Conservation (phyloP, 2,113 vertebrate genomes). For the Stercorarius parasiticus region DNA sequence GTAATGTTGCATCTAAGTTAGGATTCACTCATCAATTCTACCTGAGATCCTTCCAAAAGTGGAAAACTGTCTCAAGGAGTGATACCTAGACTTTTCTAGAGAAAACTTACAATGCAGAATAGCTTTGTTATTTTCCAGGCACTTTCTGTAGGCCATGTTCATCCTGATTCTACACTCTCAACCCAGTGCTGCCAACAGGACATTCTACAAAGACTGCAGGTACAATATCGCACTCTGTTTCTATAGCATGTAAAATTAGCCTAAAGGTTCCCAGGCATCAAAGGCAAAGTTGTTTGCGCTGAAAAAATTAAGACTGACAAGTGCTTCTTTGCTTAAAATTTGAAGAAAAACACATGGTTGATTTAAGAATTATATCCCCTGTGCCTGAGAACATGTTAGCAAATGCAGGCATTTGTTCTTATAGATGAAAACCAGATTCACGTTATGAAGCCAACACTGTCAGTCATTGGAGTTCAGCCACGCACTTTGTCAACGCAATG, state of each 20-base stretch:
- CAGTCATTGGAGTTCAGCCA: not conserved
- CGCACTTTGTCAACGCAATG: rapidly evolving
- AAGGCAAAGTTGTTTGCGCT: not conserved
- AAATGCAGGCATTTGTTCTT: not conserved
- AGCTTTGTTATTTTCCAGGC: not conserved
- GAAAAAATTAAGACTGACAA: slow-evolving; percentile 25
- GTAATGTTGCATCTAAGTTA: not conserved
- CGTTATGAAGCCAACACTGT: not conserved
- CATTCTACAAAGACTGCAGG: not conserved
- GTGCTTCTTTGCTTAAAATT: slow-evolving; percentile 1
- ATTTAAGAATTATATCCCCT: not conserved
- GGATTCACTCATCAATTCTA: not conserved
- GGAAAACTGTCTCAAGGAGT: not conserved
- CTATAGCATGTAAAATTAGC: not conserved
- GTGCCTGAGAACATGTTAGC: not conserved
- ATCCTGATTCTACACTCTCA: not conserved
- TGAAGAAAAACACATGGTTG: not conserved
- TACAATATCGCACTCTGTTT: not conserved
- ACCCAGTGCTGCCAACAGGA: not conserved
- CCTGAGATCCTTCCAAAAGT: not conserved
- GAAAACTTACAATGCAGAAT: not conserved
- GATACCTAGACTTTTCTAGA: not conserved
- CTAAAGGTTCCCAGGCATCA: not conserved
- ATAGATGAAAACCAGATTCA: not conserved
- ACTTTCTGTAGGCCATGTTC: not conserved